Conservation (phyloP, 37 sponge, comb jelly and placozoan genomes). For the Aplysina aerophoba region DNA sequence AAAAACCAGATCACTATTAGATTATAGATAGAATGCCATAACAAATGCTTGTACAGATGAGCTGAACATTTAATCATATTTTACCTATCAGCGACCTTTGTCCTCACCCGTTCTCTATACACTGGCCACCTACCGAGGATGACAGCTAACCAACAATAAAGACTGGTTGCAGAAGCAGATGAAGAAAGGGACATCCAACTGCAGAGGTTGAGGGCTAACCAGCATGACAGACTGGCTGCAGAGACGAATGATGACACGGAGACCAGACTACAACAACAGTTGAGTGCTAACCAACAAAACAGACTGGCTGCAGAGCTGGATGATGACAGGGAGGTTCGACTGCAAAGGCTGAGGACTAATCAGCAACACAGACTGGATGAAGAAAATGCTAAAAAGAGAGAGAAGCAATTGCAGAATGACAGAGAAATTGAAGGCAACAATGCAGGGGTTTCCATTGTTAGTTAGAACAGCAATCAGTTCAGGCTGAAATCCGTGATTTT, state of each 20-base stretch:
- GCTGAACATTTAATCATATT: too few relatives aligned
- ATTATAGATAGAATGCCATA: too few relatives aligned
- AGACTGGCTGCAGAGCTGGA: not conserved
- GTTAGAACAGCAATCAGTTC: too few relatives aligned
- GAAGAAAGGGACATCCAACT: not conserved
- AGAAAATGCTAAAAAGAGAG: not conserved
- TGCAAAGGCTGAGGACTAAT: not conserved
- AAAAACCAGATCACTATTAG: too few relatives aligned
- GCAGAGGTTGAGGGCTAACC: conserved; percentile 5
- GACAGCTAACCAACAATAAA: not conserved
- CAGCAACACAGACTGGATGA: not conserved
- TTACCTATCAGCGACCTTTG: too few relatives aligned
- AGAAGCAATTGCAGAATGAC: too few relatives aligned
- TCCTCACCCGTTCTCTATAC: too few relatives aligned
- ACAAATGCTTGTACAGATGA: too few relatives aligned
- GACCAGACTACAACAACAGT: not conserved
- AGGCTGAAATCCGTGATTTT: too few relatives aligned
- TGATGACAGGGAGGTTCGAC: not conserved
- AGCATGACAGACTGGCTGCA: not conserved
- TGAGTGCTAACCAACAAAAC: not conserved
- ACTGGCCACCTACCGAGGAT: not conserved
- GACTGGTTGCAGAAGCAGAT: not conserved
- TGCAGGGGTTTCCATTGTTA: too few relatives aligned
- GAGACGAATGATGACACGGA: not conserved
- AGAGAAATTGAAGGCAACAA: too few relatives aligned